Evolutionary conservation across 2,888 invertebrate genomes (phyloP), one percentile per base, ranked within the genome.

Genomic region (Amblyteles armatorius): DNA sequence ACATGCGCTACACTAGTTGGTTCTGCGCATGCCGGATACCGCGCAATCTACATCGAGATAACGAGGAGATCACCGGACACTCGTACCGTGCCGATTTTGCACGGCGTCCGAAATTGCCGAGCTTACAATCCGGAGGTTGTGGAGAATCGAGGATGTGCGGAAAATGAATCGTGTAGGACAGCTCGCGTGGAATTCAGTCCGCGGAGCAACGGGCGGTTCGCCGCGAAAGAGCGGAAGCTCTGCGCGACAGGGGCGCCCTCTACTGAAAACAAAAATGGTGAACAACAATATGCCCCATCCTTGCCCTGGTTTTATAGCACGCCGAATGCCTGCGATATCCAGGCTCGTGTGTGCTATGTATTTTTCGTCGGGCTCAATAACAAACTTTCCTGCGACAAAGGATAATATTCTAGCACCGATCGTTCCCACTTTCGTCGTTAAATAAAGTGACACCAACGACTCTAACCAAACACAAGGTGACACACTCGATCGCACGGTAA

Each of bases 181-280:
- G 44, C 44, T 44, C 13, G 44, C 44, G 44, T 36, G 4, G 36
- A 36, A 9, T 36, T 36, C 1, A 44, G 13, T 13, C 44, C 13
- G 11, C 13, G 13, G 7, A 26, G 57, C 4, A 57, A 57, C 19
- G 22, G 26, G 26, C 3, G 19, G 22, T 11, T 57, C 57, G 57
- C 22, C 19, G 13, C 22, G 22, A 11, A 57, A 11, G 13, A 57
- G 57, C 57, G 57, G 57, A 57, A 26, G 26, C 57, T 22, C 11
- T 11, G 11, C 33, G 33, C 48, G 22, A 60, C 63, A 65, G 48
- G 63, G 84, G 91, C 92, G 93, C 91, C 93, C 92, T 88, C 93
- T 92, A 90, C 89, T 89, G 91, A 91, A 92, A 93, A 79, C 92
- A 93, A 93, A 93, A 91, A 93, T 93, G 93, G 93, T 91, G 91